Base-by-base conservation (phyloP, 1,140 invertebrate species). In the Drosophila hydei region DNA sequence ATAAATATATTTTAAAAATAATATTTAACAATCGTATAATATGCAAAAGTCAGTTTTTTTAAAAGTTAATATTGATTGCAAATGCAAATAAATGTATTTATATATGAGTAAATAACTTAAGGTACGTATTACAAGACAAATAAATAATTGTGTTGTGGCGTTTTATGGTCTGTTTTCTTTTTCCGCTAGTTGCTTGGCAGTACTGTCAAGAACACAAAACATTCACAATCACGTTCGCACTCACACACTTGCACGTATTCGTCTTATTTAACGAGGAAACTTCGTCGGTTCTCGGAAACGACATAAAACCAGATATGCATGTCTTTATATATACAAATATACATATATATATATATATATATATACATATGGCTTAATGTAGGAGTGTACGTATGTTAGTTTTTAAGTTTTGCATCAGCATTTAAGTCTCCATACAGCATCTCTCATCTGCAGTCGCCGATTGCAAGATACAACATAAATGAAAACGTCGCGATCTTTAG, bases 241-340 rank as follows among this genome's bases (percentile, higher is more conserved):
- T 27, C 27, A 63, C 19, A 79, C 25, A 36, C 56, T 47, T 69
- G 45, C n/a, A 42, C 55, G 48, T 68, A 62, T 42, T 77, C 61
- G 58, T 75, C 58, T 63, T 84, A 75, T 83, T 84, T 72, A 84
- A 84, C 74, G 55, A 83, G 50, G 63, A 59, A 79, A 75, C 58
- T 78, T 75, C 69, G 65, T 78, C 54, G 30, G 33, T 81, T 83
- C 79, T 84, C 45, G 75, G 79, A 84, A 83, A 75, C 45, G 74
- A 75, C 62, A 79, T 71, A 75, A 78, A 84, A 78, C 79, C 72
- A 78, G 70, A 83, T 62, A 73, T 55, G 54, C 40, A 16, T 38
- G 48, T 47, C 30, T 33, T 16, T 48, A 19, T 51, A 21, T 45
- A 19, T 54, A 14, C 25, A 14, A 25, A 56, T 19, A 14, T 40